These are phyloP conservation scores for Vollenhovia emeryi DNA, from an alignment of 1,140 invertebrate species.

Conservation along the genomic window DNA sequence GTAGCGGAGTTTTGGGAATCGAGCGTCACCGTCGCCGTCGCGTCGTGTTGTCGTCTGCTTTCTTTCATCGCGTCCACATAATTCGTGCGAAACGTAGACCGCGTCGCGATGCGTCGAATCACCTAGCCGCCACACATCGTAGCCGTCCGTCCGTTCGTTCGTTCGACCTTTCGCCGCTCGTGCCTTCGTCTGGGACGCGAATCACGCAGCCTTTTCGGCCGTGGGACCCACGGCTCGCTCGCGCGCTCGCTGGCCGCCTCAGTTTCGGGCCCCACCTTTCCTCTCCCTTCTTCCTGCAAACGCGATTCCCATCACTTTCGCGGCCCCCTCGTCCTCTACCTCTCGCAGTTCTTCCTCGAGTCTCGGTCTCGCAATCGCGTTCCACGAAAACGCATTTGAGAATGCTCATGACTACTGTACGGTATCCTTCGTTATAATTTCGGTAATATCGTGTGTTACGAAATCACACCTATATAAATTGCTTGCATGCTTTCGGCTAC, in stretches of 20 bases:
- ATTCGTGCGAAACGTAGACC: slow-evolving; percentile 3
- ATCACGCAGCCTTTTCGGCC: slow-evolving; percentile 78
- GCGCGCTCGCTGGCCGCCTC: slow-evolving; percentile 48
- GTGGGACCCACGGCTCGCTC: slow-evolving; percentile 72
- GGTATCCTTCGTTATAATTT: not conserved
- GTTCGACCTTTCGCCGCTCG: slow-evolving; percentile 45
- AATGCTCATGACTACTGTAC: slow-evolving; percentile 6
- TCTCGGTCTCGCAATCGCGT: slow-evolving; percentile 40
- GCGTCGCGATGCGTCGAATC: slow-evolving; percentile 18
- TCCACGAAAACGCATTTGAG: slow-evolving; percentile 43
- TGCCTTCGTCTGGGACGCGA: slow-evolving; percentile 76
- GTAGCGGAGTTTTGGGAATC: slow-evolving; percentile 23
- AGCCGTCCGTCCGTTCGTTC: slow-evolving; percentile 9
- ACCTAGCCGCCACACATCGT: not conserved
- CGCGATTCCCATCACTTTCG: slow-evolving; percentile 41
- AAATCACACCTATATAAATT: not conserved
- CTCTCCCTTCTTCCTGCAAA: slow-evolving; percentile 32
- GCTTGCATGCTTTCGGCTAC: too few relatives aligned
- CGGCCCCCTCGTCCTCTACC: not conserved
- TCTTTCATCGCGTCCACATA: not conserved
- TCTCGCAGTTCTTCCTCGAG: slow-evolving; percentile 39
- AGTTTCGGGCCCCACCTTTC: slow-evolving; percentile 38
- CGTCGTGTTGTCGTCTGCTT: not conserved
- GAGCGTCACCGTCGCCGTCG: slow-evolving; percentile 28
- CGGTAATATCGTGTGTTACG: not conserved